Conservation (phyloP, 2,113 vertebrate genomes). For the Poeciliopsis prolifica region DNA sequence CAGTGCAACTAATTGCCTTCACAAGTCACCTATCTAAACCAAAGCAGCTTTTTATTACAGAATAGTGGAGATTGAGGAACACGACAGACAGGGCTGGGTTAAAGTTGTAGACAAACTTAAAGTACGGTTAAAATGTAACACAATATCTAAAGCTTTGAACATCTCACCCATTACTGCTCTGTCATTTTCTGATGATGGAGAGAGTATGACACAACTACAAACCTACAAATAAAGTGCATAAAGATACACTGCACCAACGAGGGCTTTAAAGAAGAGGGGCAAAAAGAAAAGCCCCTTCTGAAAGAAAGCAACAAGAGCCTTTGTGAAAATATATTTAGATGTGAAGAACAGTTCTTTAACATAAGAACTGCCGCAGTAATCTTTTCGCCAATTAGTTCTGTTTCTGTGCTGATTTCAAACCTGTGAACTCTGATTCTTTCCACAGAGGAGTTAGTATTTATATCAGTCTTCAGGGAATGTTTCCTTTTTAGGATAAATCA, state of each 20-base stretch:
- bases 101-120: background rate
- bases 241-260: too few species aligned
- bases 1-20: background rate
- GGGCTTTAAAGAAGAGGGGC: too few species aligned
- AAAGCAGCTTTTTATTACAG: background rate
- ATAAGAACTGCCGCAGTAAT: conserved; percentile 25
- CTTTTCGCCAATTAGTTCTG: conserved; percentile 14
- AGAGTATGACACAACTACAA: too few species aligned
- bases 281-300: too few species aligned
- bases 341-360: conserved; percentile 55
- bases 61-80: too few species aligned
- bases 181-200: background rate
- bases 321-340: conserved; percentile 31
- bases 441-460: conserved; percentile 53
- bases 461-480: conserved; percentile 47
- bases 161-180: background rate
- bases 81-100: background rate
- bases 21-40: background rate
- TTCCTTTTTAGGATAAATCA: conserved; percentile 54
- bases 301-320: too few species aligned
- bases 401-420: conserved; percentile 39
- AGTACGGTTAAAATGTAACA: background rate
- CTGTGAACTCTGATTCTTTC: conserved; percentile 38
- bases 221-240: too few species aligned
- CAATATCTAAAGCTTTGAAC: background rate